phyloP scores from a whole-genome alignment of 2,797 vertebrate species.

The Chloroceryle amazona region DNA sequence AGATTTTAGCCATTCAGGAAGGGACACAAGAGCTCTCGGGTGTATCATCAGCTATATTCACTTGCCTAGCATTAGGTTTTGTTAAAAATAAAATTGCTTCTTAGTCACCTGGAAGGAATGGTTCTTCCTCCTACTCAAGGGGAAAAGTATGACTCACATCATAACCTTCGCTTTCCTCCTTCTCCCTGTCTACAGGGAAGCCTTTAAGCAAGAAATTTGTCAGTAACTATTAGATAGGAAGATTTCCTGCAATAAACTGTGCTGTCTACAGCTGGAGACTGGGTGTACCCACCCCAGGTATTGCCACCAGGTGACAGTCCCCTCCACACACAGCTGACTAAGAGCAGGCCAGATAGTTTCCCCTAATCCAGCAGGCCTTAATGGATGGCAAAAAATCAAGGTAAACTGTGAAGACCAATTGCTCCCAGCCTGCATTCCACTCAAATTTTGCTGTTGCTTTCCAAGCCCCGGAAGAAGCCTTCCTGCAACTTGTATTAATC shows the following conservation, averaged over 20 bases:
- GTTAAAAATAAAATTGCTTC: slow-evolving; percentile 22
- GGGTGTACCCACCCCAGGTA: neutral
- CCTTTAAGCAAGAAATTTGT: neutral
- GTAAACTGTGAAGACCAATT: neutral
- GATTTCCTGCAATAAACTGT: neutral
- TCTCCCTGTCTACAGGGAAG: neutral
- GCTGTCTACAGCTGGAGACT: neutral
- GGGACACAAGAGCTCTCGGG: neutral
- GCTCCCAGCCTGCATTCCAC: neutral
- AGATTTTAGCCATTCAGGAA: neutral
- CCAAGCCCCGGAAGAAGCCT: neutral
- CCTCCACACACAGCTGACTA: neutral
- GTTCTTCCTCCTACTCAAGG: neutral
- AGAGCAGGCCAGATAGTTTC: neutral
- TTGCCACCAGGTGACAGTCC: neutral
- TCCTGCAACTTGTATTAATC: neutral
- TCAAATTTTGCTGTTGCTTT: neutral
- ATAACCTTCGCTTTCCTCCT: neutral
- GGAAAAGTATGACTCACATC: neutral
- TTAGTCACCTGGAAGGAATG: slow-evolving; percentile 19
- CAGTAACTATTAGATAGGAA: neutral
- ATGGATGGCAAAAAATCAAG: rapidly evolving
- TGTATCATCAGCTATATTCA: neutral
- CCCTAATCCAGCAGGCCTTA: neutral
- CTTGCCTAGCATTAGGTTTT: neutral